Conservation (phyloP, 2,888 invertebrate genomes). For the Zonitis immaculata region DNA sequence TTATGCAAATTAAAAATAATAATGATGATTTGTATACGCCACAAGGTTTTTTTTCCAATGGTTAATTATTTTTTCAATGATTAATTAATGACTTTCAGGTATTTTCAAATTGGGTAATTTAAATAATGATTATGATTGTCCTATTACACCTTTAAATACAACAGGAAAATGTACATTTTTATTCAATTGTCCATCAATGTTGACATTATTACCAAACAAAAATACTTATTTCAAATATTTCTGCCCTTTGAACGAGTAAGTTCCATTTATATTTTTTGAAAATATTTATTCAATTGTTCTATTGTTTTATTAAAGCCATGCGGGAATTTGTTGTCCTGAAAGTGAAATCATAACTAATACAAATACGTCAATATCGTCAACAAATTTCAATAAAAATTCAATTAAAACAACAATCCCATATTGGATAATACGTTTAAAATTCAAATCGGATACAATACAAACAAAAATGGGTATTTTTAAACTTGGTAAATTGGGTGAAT, state of each 20-base stretch:
- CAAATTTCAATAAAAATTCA: neutral
- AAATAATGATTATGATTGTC: neutral
- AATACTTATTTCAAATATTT: constrained; percentile 12
- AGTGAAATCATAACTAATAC: neutral
- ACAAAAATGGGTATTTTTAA: neutral
- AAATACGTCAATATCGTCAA: neutral
- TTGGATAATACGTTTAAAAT: neutral
- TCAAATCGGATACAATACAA: neutral
- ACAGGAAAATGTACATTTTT: constrained; percentile 10
- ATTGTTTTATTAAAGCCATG: constrained; percentile 7
- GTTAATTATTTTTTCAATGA: neutral
- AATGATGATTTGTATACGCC: constrained; percentile 9
- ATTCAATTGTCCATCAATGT: constrained; percentile 12
- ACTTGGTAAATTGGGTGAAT: neutral
- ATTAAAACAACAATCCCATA: neutral
- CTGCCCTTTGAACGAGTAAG: constrained; percentile 13
- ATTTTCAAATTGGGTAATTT: constrained; percentile 4
- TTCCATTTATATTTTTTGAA: neutral
- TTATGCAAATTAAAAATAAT: constrained; percentile 5
- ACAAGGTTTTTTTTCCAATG: constrained; percentile 9
- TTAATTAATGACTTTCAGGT: neutral
- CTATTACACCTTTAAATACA: constrained; percentile 3
- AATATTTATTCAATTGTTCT: too few species aligned
- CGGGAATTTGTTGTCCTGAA: constrained; percentile 11
- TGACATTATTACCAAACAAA: constrained; percentile 1